These are phyloP conservation scores for Psettodes erumei DNA, from an alignment of 2,113 vertebrate species.

Conservation along the genomic window DNA sequence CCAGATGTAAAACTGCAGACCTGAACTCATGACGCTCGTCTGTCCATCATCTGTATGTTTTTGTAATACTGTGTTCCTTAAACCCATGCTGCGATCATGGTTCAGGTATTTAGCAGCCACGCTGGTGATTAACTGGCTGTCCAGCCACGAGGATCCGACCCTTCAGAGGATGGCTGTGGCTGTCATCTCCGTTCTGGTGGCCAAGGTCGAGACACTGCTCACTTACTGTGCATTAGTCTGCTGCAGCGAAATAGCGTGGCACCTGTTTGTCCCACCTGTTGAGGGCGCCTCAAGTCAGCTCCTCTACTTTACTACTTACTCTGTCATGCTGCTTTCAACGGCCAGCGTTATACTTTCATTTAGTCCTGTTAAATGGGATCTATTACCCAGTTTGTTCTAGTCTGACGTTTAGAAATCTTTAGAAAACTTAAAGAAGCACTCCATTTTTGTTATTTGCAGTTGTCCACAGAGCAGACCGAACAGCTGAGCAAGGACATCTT, in stretches of 20 bases:
- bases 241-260: constrained; percentile 16
- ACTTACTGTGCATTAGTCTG: constrained; percentile 35
- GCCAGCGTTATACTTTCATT: constrained; percentile 6
- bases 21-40: constrained; percentile 3
- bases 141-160: constrained; percentile 90
- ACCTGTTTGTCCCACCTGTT: constrained; percentile 38
- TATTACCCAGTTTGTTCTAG: neutral
- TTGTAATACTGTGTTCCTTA: constrained; percentile 30
- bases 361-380: constrained; percentile 10
- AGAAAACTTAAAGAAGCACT: neutral
- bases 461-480: constrained; percentile 90
- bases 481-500: constrained; percentile 90
- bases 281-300: constrained; percentile 8
- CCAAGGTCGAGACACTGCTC: constrained; percentile 86
- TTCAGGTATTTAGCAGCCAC: constrained; percentile 92
- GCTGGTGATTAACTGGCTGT: constrained; percentile 94
- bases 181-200: constrained; percentile 92
- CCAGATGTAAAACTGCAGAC: constrained; percentile 36
- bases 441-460: constrained; percentile 76
- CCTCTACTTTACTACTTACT: too few species aligned
- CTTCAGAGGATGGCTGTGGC: constrained; percentile 95
- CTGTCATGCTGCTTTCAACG: constrained; percentile 17
- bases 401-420: constrained; percentile 22
- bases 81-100: constrained; percentile 22
- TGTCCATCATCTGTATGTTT: constrained; percentile 28